Conservation (phyloP, 1,140 invertebrate species). For the Hypothenemus hampei region DNA sequence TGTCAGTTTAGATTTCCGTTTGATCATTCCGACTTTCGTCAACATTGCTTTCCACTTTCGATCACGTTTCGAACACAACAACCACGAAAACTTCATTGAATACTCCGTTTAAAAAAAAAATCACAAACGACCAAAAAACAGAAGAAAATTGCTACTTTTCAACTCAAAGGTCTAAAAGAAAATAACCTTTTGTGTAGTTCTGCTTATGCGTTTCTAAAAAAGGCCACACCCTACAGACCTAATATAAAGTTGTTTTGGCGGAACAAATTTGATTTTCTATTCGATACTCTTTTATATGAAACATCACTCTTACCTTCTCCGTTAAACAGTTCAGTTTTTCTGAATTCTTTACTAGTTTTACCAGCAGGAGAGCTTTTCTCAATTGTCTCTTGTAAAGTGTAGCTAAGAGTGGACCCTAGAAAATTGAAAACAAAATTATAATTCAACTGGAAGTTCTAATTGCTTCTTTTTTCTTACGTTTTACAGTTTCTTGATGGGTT, state of each 20-base stretch:
- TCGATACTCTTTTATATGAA: too few relatives aligned
- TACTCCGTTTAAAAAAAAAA: neutral
- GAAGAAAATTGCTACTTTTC: neutral
- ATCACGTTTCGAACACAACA: slow-evolving; percentile 13
- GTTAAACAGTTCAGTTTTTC: neutral
- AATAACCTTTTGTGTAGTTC: slow-evolving; percentile 4
- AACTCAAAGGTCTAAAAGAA: slow-evolving; percentile 12
- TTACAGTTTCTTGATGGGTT: slow-evolving; percentile 37
- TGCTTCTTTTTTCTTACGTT: slow-evolving; percentile 37
- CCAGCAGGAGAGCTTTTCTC: too few relatives aligned
- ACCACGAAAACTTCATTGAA: slow-evolving; percentile 20
- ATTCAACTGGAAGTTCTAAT: neutral
- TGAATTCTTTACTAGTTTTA: slow-evolving; percentile 1
- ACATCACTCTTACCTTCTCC: slow-evolving; percentile 5
- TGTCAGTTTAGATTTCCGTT: neutral
- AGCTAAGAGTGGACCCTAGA: slow-evolving; percentile 14
- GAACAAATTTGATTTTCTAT: slow-evolving; percentile 23
- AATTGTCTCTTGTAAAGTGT: slow-evolving; percentile 15
- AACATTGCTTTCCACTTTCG: slow-evolving; percentile 19
- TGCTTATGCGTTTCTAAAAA: slow-evolving; percentile 8
- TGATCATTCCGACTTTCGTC: slow-evolving; percentile 4
- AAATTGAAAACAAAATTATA: neutral
- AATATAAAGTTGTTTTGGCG: too few relatives aligned
- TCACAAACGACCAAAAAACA: neutral
- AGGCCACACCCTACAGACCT: slow-evolving; percentile 6